Evolutionary conservation across 37 sponge, comb jelly and placozoan genomes (phyloP), one percentile per base, ranked within the genome.

Genomic region (Ianthella basta): DNA sequence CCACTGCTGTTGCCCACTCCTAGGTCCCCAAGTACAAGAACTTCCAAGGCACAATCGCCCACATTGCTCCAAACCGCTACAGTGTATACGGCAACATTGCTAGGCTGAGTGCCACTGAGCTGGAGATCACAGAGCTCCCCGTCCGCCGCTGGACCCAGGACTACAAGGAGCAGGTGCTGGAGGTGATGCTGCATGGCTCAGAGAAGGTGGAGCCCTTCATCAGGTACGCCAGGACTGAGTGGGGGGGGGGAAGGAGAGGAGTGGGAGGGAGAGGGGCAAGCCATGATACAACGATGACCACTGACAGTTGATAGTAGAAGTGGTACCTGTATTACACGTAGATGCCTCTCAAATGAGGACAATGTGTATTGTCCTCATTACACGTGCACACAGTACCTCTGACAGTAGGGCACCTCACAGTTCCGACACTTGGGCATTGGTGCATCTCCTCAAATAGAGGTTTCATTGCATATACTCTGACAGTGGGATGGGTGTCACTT

Each of bases 91-190:
- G 99, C 33, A 85, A 53, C 36, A 68, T 96, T 12, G 80, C 87
- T 1, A 74, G 91, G 16, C 90, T 94, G 40, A 83, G 86, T 59
- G 56, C 85, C 81, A 92, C 89, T 50, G 74, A 82, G 55, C 55
- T 98, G 86, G 97, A 98, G 90, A 94, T 98, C 83, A 89, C 94
- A 0, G 99, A 98, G 81, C 91, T 98, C 18, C 99, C 99, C 32
- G 66, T 98, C 30, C 57, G 91, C 19, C 59, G 74, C 20, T 98
- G 99, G 99, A 98, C 97, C 29, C 99, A 98, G 88, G 59, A 69
- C 56, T 98, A 98, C 88, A 98, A 95, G 80, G 99, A 98, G 84
- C 82, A 79, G 41, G 95, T 94, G 23, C 83, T 98, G 41, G 94
- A 96, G 83, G 79, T 79, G 10, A 87, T 98, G 95, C 91, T 94